Evolutionary conservation across 2,888 invertebrate species (phyloP).

Genomic region (Druceiella hillmani): DNA sequence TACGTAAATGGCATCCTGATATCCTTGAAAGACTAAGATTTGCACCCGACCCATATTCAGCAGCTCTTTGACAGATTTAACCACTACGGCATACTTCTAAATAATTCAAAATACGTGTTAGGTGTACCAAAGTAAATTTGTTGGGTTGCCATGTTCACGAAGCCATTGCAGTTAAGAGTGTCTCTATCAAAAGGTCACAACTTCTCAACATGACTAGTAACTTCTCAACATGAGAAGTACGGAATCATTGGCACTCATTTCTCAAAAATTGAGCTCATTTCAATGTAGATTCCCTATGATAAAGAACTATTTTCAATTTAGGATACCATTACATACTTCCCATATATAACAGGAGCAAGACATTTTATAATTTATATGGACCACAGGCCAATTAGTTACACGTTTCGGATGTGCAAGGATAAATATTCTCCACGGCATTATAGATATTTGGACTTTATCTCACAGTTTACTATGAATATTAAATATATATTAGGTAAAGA

Average conservation of each 20-base stretch:
- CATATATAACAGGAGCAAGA: constrained; percentile 31
- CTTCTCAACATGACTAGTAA: constrained; percentile 22
- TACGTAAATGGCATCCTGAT: no score
- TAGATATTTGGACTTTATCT: constrained; percentile 29
- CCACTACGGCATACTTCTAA: no score
- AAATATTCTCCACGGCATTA: constrained; percentile 30
- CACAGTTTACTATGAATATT: constrained; percentile 31
- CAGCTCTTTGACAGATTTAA: no score
- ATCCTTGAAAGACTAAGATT: no score
- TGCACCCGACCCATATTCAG: no score
- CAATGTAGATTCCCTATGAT: constrained; percentile 32
- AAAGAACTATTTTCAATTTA: constrained; percentile 33
- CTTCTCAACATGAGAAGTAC: constrained; percentile 14
- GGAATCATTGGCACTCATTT: no score
- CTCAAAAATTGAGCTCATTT: no score
- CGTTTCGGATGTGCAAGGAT: constrained; percentile 27
- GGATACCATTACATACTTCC: constrained; percentile 29
- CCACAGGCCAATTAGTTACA: constrained; percentile 30
- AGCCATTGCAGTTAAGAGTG: no score
- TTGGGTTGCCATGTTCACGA: no score
- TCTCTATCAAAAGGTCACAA: constrained; percentile 27
- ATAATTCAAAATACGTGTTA: no score
- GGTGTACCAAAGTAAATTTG: no score
- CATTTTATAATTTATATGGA: constrained; percentile 29
- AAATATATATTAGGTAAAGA: constrained; percentile 28